Base-by-base conservation (phyloP, 1,140 invertebrate genomes). In the Drosophila suzukii region DNA sequence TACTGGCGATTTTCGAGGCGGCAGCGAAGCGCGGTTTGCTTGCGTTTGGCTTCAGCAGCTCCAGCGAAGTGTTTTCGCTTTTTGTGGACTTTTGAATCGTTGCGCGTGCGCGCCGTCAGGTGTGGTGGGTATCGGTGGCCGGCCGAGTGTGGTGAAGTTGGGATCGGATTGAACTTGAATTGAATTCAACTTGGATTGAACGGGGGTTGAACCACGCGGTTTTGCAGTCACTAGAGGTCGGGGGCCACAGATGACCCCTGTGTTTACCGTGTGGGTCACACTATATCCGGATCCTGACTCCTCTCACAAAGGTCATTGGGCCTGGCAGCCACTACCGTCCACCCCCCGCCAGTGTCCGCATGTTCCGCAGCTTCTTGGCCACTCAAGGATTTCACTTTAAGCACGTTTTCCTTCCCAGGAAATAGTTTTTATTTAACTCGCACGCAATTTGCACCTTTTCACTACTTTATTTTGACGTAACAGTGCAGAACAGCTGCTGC, bases 31-130 rank as follows among this genome's bases (percentile, higher is more conserved):
- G 83, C 83, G 84, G 67, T 56, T 73, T 89, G 75, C 90, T 85
- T 91, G 78, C 78, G 90, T 91, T 81, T 85, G 62, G 73, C 75
- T 85, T 66, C 78, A 91, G 75, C 75, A 81, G 83, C 78, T 91
- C 74, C 83, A 90, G 51, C 75, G 62, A 90, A 91, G 80, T 91
- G 89, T 65, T 74, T 65, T 49, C 51, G 71, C 71, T 57, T 66
- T 63, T 41, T 38, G 17, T 50, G 51, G 39, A 24, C 39, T 59
- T 60, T 54, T 54, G 47, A 75, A 56, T 38, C 41, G 36, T 49
- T 50, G 73, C 73, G 73, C 73, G 50, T 76, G 73, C 73, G 73
- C 72, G 49, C 61, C 53, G 59, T 24, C 72, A 74, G 68, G 47
- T 60, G 83, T 86, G 82, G 75, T 86, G 71, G 49, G 44, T 71